Percentiles rank a stretch among this genome's conserved stretches.
Conservation (phyloP, 2,113 vertebrate genomes). For the Nesospiza acunhae region DNA sequence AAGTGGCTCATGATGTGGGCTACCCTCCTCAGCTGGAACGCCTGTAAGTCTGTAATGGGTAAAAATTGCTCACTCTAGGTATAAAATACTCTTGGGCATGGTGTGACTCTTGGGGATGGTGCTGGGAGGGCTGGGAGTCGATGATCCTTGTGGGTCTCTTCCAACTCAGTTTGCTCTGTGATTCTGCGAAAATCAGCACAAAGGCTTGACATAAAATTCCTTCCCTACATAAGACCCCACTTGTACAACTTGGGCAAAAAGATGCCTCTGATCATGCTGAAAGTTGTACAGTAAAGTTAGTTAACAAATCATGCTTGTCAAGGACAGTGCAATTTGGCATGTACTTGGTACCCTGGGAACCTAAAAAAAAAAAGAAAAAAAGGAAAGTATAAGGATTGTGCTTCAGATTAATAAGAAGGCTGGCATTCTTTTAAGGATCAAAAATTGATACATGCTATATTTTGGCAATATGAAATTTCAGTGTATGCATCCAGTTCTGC, state of each 20-base stretch:
- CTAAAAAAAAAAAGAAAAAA: not conserved
- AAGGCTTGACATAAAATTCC: not conserved
- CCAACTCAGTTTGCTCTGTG: not conserved
- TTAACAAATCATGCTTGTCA: not conserved
- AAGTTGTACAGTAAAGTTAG: not conserved
- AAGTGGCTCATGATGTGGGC: not conserved
- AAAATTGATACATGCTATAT: not conserved
- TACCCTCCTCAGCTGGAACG: not conserved
- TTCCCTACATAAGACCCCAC: not conserved
- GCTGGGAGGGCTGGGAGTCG: rapidly evolving
- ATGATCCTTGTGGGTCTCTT: not conserved
- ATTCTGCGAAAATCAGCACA: not conserved
- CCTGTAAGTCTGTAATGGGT: not conserved
- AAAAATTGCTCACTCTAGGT: not conserved
- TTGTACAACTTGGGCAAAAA: not conserved
- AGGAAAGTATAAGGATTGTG: not conserved
- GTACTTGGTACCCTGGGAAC: not conserved
- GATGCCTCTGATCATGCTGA: not conserved
- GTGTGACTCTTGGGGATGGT: not conserved
- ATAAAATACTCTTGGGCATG: not conserved
- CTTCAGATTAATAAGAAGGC: not conserved
- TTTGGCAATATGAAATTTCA: not conserved
- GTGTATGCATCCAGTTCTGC: not conserved
- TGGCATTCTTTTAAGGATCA: not conserved
- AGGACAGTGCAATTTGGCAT: not conserved